Evolutionary conservation across 1,140 invertebrate species (phyloP), one percentile per base, ranked within the genome.

Genomic region (Pararge aegeria): DNA sequence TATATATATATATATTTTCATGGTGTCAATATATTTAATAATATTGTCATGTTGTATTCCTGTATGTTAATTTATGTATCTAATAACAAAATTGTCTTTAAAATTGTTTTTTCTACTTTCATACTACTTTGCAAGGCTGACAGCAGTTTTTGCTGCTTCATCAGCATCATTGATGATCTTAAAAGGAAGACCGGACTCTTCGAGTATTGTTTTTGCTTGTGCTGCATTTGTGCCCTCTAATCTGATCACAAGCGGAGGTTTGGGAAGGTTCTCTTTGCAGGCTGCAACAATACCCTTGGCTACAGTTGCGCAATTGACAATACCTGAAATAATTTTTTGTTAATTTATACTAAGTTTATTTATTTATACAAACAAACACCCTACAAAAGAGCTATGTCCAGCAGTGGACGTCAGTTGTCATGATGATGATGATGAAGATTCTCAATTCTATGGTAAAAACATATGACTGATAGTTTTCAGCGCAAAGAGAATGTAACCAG

Each of bases 301-400:
- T 82, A 99, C 97, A 4, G 95, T 99, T 1, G 94, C 96, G 92
- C 98, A 99, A 89, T 99, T 99, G 0, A 99, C 98, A 81, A 99
- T 99, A 68, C 90, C 90, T 91, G 62, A 46, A 84, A 83, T 29
- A 19, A 37, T n/a, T 38, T 37, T 37, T 37, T 16, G 19, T 44
- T n/a, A 7, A 53, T 27, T 46, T 19, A 15, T 63, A 56, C 1
- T 9, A 9, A 18, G 10, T 20, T 5, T 1, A 9, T 13, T 38
- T 38, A 38, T 38, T n/a, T n/a, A n/a, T n/a, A n/a, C n/a, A n/a
- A n/a, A n/a, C n/a, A n/a, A n/a, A n/a, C n/a, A n/a, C n/a, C n/a
- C n/a, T n/a, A n/a, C n/a, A n/a, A n/a, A n/a, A n/a, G n/a, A n/a
- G n/a, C n/a, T n/a, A n/a, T n/a, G n/a, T n/a, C n/a, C n/a, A n/a